Percentiles rank a stretch among this genome's conserved stretches.
These are phyloP conservation scores for Paedocypris micromegethes DNA, from an alignment of 2,797 vertebrate species.

Conservation along the genomic window DNA sequence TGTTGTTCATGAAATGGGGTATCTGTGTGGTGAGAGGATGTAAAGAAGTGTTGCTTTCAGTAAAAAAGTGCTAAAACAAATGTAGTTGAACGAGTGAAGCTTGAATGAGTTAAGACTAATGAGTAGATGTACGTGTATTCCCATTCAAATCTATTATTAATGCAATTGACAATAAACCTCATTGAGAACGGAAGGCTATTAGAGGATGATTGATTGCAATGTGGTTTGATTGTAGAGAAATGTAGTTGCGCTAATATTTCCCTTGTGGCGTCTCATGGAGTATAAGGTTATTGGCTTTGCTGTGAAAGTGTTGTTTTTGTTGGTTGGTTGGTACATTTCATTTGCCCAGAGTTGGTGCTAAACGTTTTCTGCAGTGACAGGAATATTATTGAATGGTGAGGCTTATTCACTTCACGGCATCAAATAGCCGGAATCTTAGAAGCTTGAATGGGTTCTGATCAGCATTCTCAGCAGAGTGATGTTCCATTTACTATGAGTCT, in stretches of 20 bases:
- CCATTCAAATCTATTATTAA: slow-evolving; percentile 31
- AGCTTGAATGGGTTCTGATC: slow-evolving; percentile 19
- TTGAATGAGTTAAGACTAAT: not conserved
- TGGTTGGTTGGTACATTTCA: slow-evolving; percentile 4
- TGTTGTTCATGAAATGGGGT: too few species aligned
- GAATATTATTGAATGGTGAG: not conserved
- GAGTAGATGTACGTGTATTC: not conserved
- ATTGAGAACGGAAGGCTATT: slow-evolving; percentile 24
- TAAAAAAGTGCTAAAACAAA: too few species aligned
- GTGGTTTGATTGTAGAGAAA: slow-evolving; percentile 10
- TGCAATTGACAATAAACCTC: slow-evolving; percentile 23
- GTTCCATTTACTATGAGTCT: slow-evolving; percentile 10
- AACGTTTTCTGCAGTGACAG: slow-evolving; percentile 7
- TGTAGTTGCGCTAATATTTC: slow-evolving; percentile 25
- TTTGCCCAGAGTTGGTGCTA: slow-evolving; percentile 12
- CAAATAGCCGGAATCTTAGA: slow-evolving; percentile 4
- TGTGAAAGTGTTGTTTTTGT: slow-evolving; percentile 19
- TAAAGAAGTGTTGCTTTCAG: too few species aligned
- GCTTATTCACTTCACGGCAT: slow-evolving; percentile 11
- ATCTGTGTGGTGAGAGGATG: too few species aligned
- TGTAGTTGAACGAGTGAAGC: not conserved
- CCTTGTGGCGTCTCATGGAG: slow-evolving; percentile 27
- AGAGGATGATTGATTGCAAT: slow-evolving; percentile 11
- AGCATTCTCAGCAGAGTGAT: slow-evolving; percentile 3
- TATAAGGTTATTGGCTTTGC: slow-evolving; percentile 5